Base-by-base conservation (phyloP, 1,140 invertebrate genomes). In the Cardiocondyla obscurior region DNA sequence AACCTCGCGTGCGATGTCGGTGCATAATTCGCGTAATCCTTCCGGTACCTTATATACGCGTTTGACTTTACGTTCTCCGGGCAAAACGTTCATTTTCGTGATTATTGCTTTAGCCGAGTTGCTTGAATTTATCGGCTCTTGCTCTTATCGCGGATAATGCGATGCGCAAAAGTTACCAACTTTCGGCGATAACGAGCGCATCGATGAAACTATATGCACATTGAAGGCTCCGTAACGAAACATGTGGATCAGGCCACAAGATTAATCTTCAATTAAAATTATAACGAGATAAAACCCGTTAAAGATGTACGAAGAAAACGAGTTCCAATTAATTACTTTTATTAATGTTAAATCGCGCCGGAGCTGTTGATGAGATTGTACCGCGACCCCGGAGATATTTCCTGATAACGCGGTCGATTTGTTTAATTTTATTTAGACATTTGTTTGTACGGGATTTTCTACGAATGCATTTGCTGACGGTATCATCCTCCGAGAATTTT, bases 1-100 rank as follows among this genome's bases (percentile, higher is more conserved):
- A 69, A 96, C 96, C 92, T 97, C 96, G 44, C 96, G 93, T 5
- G 96, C 95, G 84, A 97, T 96, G 91, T 97, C 96, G 0, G 95
- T 93, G 90, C 96, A 95, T 19, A 97, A 92, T 92, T 97, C 96
- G 3, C 94, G 94, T 5, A 97, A 92, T 3, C 96, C 96, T 82
- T 96, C 95, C 1, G 96, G 96, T 67, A 92, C 69, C 60, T 89
- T 90, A 55, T 82, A 92, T 33, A 91, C 57, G n/a, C 91, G 84
- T 82, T 91, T 92, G 14, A 90, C 89, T 10, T 84, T 81, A 58
- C 93, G 91, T 57, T 90, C 82, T 44, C 91, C 86, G 6, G 93
- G 86, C 33, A 87, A 42, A 58, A 82, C 81, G 70, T 93, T 86
- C 93, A 93, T 93, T 81, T 74, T 83, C 58, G 73, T 65, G 81